Conservation (phyloP, 2,888 invertebrate genomes). For the Troides helena region DNA sequence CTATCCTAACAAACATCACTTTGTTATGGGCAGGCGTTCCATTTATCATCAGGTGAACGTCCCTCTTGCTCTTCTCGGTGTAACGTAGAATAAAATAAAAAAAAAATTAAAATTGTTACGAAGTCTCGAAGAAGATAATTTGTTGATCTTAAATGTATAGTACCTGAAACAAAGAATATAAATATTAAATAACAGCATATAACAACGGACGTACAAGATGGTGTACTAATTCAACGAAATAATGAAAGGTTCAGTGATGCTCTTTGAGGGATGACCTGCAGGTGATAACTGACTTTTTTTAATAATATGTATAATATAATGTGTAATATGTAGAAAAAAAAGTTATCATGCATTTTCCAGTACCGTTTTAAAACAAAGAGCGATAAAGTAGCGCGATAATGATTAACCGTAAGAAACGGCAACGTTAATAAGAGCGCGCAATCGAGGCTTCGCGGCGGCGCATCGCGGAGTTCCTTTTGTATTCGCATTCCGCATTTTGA, state of each 20-base stretch:
- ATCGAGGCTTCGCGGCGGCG: background rate
- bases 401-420: constrained; percentile 14
- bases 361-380: constrained; percentile 3
- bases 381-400: constrained; percentile 8
- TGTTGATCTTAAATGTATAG: background rate
- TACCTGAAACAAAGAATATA: background rate
- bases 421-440: constrained; percentile 3
- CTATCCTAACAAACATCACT: too few relatives aligned
- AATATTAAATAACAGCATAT: background rate
- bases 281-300: background rate
- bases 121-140: background rate
- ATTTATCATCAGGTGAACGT: too few relatives aligned
- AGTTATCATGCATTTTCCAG: background rate
- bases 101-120: background rate
- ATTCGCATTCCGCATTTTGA: constrained; percentile 12
- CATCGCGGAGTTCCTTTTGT: constrained; percentile 4
- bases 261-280: background rate
- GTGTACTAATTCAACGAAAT: background rate
- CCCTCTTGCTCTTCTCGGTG: too few relatives aligned
- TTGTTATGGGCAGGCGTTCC: too few relatives aligned
- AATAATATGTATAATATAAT: background rate
- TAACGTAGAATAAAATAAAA: background rate
- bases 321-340: background rate
- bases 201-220: too few relatives aligned
- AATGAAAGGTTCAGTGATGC: background rate